These are phyloP conservation scores for Hypercompe scribonia DNA, from an alignment of 2,888 invertebrate genomes.

Conservation along the genomic window DNA sequence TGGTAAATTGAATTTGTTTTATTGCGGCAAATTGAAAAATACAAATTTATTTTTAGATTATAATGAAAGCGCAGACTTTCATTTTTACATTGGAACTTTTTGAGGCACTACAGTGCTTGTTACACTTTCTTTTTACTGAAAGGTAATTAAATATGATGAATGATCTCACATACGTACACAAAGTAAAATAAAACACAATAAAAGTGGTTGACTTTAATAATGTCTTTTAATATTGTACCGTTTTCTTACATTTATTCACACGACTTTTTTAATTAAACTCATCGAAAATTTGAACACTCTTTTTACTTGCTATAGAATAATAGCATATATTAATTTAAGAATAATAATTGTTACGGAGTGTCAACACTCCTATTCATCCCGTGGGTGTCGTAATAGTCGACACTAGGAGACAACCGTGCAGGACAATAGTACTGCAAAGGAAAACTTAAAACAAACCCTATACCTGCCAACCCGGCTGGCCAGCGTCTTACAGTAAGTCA, in stretches of 20 bases:
- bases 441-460: no score
- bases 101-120: background rate
- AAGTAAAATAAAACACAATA: background rate
- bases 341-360: no score
- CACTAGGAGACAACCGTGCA: no score
- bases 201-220: background rate
- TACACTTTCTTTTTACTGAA: background rate
- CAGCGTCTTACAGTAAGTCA: no score
- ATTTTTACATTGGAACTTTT: conserved; percentile 6
- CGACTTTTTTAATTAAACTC: background rate
- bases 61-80: background rate
- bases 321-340: no score
- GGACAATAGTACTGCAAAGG: no score
- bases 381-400: no score
- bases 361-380: no score
- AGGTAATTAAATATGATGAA: conserved; percentile 4
- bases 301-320: background rate
- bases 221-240: background rate
- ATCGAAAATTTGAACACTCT: background rate
- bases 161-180: background rate
- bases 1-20: conserved; percentile 1
- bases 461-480: no score
- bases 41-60: no score
- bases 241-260: background rate
- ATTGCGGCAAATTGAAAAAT: background rate